Conservation (phyloP, 2,113 vertebrate genomes). For the Prochilodus magdalenae region DNA sequence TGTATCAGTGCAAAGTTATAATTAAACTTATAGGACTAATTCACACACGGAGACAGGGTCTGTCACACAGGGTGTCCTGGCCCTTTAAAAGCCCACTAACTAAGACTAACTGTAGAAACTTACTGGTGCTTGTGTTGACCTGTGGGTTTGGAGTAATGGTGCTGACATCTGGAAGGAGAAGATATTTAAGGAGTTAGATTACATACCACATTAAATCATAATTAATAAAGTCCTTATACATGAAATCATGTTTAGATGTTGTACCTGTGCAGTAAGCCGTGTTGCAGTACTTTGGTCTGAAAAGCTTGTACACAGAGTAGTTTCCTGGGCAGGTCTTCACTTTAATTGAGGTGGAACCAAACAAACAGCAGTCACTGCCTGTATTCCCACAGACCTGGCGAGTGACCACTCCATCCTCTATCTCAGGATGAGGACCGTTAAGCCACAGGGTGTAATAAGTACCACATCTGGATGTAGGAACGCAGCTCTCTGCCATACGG, state of each 20-base stretch:
- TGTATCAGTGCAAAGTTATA: no score
- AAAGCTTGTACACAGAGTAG: no score
- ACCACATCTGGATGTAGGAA: neutral
- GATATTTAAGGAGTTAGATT: neutral
- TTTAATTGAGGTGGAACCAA: neutral
- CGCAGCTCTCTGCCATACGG: neutral
- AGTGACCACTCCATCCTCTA: neutral
- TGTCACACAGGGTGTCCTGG: no score
- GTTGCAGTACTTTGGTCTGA: no score
- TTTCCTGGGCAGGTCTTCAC: no score
- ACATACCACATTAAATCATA: neutral
- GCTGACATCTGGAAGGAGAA: no score
- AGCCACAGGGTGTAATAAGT: neutral
- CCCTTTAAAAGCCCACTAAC: no score
- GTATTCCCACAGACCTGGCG: neutral
- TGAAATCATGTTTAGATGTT: neutral
- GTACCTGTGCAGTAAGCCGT: constrained; percentile 7
- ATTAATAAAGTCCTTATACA: neutral
- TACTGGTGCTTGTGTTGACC: no score
- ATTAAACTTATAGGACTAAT: no score
- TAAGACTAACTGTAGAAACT: no score
- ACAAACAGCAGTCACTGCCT: neutral
- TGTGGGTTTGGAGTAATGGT: no score
- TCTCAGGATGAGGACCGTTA: neutral
- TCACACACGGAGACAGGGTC: no score